Evolutionary conservation across 2,797 vertebrate genomes (phyloP).

Genomic region (Parambassis ranga): DNA sequence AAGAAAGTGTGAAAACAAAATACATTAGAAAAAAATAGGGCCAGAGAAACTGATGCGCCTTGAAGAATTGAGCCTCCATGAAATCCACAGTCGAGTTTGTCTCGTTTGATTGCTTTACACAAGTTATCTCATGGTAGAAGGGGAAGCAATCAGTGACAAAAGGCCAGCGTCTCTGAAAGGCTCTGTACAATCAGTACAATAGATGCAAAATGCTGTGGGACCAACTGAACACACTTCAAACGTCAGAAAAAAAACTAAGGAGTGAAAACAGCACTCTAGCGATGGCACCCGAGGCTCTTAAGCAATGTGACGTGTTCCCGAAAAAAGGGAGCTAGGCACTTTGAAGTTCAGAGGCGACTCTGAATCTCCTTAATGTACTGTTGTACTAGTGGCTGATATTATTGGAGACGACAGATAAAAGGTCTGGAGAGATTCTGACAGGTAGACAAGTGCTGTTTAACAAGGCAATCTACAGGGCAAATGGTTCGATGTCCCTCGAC

Average conservation of each 20-base stretch:
- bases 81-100: conserved; percentile 25
- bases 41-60: conserved; percentile 16
- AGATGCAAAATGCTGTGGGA: conserved; percentile 52
- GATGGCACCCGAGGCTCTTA: conserved; percentile 31
- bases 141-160: conserved; percentile 34
- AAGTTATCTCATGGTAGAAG: conserved; percentile 15
- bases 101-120: conserved; percentile 39
- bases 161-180: conserved; percentile 16
- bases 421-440: conserved; percentile 56
- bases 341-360: conserved; percentile 55
- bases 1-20: conserved; percentile 41
- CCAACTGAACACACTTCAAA: conserved; percentile 58
- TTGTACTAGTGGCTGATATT: conserved; percentile 36
- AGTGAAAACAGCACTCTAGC: not conserved
- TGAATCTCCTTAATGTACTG: conserved; percentile 37
- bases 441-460: conserved; percentile 69
- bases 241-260: not conserved
- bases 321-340: conserved; percentile 9
- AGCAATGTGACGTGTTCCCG: conserved; percentile 17
- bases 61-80: conserved; percentile 23
- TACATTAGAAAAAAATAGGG: conserved; percentile 15
- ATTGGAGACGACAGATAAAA: conserved; percentile 54
- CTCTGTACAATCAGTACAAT: conserved; percentile 38
- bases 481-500: conserved; percentile 47
- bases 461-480: conserved; percentile 62